Evolutionary conservation across 2,888 invertebrate genomes (phyloP).

Genomic region (Osmoderma eremita): DNA sequence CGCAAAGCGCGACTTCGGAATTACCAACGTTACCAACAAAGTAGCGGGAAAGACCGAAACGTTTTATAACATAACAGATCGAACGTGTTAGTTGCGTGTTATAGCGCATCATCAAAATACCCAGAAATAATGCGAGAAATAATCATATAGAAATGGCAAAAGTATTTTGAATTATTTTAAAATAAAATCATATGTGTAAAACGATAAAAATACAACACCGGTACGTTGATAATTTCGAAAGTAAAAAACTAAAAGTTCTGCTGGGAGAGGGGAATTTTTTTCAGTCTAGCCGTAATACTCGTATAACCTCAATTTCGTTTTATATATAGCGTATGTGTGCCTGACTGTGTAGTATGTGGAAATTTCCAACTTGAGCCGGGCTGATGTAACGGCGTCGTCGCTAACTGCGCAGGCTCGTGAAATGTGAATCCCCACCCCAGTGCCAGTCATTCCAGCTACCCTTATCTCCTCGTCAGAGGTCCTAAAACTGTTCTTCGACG

Average conservation of each 20-base stretch:
- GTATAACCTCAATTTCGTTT: slow-evolving; percentile 39
- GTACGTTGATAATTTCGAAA: slow-evolving; percentile 1
- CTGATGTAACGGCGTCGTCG: slow-evolving; percentile 32
- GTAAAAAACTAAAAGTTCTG: slow-evolving; percentile 6
- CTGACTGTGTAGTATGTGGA: slow-evolving; percentile 33
- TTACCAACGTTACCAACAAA: slow-evolving; percentile 32
- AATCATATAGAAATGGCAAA: not conserved
- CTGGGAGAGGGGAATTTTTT: not conserved
- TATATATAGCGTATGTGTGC: slow-evolving; percentile 27
- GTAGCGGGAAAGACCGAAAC: slow-evolving; percentile 16
- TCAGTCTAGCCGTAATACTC: slow-evolving; percentile 16
- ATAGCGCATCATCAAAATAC: slow-evolving; percentile 1
- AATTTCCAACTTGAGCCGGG: slow-evolving; percentile 37
- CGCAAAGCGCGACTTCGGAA: slow-evolving; percentile 14
- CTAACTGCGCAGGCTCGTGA: slow-evolving; percentile 40
- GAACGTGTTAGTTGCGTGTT: not conserved
- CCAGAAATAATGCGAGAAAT: slow-evolving; percentile 13
- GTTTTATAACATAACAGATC: slow-evolving; percentile 18
- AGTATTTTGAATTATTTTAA: not conserved
- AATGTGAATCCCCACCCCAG: slow-evolving; percentile 46
- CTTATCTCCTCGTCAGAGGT: slow-evolving; percentile 43
- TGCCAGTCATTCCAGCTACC: slow-evolving; percentile 49
- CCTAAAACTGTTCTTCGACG: slow-evolving; percentile 33
- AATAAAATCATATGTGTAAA: not conserved
- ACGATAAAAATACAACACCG: too few relatives aligned